phyloP scores from a whole-genome alignment of 2,888 invertebrate genomes.

The Uropetala carovei region DNA sequence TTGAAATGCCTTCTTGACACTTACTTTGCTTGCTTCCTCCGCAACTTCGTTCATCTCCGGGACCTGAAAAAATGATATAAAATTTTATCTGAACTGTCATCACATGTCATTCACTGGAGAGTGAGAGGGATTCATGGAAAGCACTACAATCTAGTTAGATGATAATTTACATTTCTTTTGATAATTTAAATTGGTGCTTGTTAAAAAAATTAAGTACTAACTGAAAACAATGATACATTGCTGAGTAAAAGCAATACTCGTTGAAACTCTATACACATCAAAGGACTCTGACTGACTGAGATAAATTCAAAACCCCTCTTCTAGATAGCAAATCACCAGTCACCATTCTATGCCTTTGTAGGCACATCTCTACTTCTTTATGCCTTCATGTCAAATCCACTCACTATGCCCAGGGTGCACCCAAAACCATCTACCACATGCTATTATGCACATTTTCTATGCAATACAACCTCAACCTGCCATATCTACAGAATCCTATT shows the following conservation, averaged over 20 bases:
- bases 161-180: not conserved
- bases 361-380: no score
- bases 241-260: not conserved
- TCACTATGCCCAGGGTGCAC: not conserved
- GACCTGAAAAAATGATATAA: constrained; percentile 72
- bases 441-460: not conserved
- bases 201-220: not conserved
- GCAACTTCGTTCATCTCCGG: constrained; percentile 76
- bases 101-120: not conserved
- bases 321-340: not conserved
- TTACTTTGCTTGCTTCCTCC: constrained; percentile 74
- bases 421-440: not conserved
- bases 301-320: not conserved
- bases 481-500: not conserved
- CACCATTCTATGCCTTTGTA: not conserved
- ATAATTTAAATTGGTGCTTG: not conserved
- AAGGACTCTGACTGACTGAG: not conserved
- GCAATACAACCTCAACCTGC: not conserved
- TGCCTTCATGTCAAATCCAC: not conserved
- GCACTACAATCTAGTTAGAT: not conserved
- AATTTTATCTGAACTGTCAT: not conserved
- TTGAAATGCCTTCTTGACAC: constrained; percentile 72
- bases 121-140: not conserved
- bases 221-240: not conserved
- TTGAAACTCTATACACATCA: not conserved